A percentile compares a stretch with the other conserved stretches of the same genome.
Evolutionary conservation across 2,888 invertebrate species (phyloP).

Genomic region (Noctuana brunneofusca): DNA sequence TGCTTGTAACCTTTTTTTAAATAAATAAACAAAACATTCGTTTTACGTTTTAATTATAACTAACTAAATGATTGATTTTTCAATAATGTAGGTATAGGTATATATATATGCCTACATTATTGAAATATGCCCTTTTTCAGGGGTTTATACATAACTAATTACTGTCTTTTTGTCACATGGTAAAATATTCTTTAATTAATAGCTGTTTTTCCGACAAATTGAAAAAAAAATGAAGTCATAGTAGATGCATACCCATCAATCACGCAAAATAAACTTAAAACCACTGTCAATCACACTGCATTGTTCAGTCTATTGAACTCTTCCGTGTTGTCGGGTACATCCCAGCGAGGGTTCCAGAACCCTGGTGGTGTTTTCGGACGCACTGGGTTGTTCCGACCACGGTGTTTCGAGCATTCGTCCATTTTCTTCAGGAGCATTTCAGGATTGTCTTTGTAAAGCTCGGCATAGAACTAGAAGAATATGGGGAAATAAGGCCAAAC

Average conservation of each 20-base stretch:
- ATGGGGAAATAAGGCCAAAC: not conserved
- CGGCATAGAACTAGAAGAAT: conserved; percentile 64
- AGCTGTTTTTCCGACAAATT: no score
- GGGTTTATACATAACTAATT: no score
- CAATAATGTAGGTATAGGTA: no score
- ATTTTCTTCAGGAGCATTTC: conserved; percentile 65
- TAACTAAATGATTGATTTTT: no score
- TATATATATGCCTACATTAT: no score
- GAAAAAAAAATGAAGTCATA: no score
- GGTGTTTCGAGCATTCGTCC: conserved; percentile 70
- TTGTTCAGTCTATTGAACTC: conserved; percentile 70
- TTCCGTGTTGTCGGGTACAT: conserved; percentile 69
- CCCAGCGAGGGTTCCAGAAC: conserved; percentile 75
- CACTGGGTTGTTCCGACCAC: conserved; percentile 64
- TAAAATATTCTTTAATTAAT: no score
- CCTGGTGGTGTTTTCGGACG: conserved; percentile 66
- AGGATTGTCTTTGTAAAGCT: conserved; percentile 64
- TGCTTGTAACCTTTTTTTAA: conserved; percentile 27
- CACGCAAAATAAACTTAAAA: not conserved
- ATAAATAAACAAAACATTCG: conserved; percentile 6
- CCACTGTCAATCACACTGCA: conserved; percentile 39
- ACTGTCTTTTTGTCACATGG: no score
- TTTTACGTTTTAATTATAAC: conserved; percentile 1
- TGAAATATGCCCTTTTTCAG: no score
- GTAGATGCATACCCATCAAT: not conserved